Percentiles rank a stretch among this genome's conserved stretches.
phyloP scores from a whole-genome alignment of 2,113 vertebrate species.

The Malaclemys terrapin region DNA sequence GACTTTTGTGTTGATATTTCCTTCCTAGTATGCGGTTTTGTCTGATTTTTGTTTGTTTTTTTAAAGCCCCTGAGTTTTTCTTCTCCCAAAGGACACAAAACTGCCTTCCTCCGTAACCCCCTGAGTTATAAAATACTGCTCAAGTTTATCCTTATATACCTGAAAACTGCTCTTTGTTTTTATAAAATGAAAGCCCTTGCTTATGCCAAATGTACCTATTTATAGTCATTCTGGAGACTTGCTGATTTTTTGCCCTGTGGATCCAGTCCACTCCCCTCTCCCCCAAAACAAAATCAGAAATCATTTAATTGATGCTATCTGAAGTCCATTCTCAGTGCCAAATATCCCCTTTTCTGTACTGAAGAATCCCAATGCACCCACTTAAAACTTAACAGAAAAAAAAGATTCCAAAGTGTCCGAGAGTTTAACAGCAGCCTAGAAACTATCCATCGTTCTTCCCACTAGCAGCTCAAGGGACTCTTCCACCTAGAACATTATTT shows the following conservation, averaged over 20 bases:
- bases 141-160: background rate
- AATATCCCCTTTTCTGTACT: background rate
- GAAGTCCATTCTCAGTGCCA: background rate
- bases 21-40: background rate
- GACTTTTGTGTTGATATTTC: background rate
- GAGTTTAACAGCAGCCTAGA: background rate
- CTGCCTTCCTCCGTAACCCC: background rate
- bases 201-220: background rate
- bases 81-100: background rate
- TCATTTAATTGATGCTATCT: background rate
- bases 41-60: background rate
- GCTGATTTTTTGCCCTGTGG: background rate
- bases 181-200: background rate
- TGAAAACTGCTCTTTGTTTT: background rate
- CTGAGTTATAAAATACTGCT: background rate
- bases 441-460: background rate
- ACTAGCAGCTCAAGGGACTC: background rate
- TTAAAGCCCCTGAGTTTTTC: fast-evolving
- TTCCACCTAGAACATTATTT: background rate
- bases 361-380: background rate
- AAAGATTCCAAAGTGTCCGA: fast-evolving
- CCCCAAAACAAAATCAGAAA: conserved; percentile 3
- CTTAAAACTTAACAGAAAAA: background rate
- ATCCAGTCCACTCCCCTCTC: background rate
- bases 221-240: background rate